Base-by-base conservation (phyloP, 2,888 invertebrate genomes). In the Campaea margaritaria region DNA sequence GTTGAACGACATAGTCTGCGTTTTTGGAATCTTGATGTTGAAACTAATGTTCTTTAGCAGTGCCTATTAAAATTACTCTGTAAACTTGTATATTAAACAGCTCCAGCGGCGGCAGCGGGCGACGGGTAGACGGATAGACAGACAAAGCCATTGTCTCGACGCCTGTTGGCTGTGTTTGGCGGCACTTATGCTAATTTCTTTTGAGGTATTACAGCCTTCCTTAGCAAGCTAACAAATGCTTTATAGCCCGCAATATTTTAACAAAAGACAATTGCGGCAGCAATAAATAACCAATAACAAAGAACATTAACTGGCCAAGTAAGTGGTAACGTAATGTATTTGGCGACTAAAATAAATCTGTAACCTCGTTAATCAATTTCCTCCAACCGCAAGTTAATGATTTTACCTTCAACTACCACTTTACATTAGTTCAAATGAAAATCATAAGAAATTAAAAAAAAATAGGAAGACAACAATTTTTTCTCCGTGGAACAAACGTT, bases 171-270 rank as follows among this genome's bases (percentile, higher is more conserved):
- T 80, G 82, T 79, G 83, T 88, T 86, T 83, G 86, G 82, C 85
- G 83, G 86, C 81, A 83, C 83, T 87, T 91, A 91, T 91, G 91
- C 85, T 85, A 89, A 92, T 91, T 86, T 86, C 87, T 87, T 87
- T 89, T 84, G 83, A 89, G 81, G 81, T 76, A 78, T 79, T 77
- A 64, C 77, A 77, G 75, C 78, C 85, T 86, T 80, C 83, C 81
- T 81, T 84, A 79, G 75, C 78, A 70, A 79, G 78, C 69, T 72
- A 78, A 80, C 81, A 81, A 81, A 79, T 77, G 78, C 69, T 82
- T 85, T 85, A 85, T 83, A 83, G 79, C 82, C 75, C 76, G 80
- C 75, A 76, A 82, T 83, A 79, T 85, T 81, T 79, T 72, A 73
- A 74, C 70, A 70, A 74, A 74, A 73, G 73, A 73, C 74, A 75